Base-by-base conservation (phyloP, 1,140 invertebrate species). In the Penaeus vannamei region DNA sequence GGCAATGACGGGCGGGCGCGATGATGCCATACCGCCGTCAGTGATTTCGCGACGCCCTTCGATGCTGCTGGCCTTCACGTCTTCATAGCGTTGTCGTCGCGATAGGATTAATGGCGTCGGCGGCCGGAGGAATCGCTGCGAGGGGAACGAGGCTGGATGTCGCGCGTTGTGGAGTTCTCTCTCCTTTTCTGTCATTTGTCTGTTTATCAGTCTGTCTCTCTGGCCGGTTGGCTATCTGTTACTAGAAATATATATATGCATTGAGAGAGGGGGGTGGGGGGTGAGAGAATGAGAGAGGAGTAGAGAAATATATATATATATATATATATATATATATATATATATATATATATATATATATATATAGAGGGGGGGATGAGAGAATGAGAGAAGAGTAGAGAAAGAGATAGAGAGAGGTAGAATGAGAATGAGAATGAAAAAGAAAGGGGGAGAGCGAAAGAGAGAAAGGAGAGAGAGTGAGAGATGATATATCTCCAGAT, bases 331-430 rank as follows among this genome's bases (percentile, higher is more conserved):
- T 4, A 42, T 42, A 42, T 4, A 42, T 42, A 42, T 42, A 42
- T 42, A 42, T 42, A 42, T 42, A 42, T 42, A 42, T 42, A 42
- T 42, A 42, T 42, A 42, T 42, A 42, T 42, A 82, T 8, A 59
- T 36, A 26, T 29, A 26, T 61, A 59, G 42, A 80, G 42, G 42
- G 42, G n/a, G n/a, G n/a, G n/a, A n/a, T n/a, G n/a, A 79, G 36
- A n/a, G 77, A 29, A 36, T 23, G 32, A 53, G 79, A 81, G 53
- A 53, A 42, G 42, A 17, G n/a, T 32, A 79, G 77, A 79, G 77
- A 42, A 42, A 81, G 79, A 81, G 79, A 81, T 29, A 81, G 79
- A 81, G 79, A 81, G 79, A 81, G 79, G 53, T 36, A 81, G 79
- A 81, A 42, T 53, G 79, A 81, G 79, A 42, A 8, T 0, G 36